Base-by-base conservation (phyloP, 2,888 invertebrate species). In the Campopleginae sp. region DNA sequence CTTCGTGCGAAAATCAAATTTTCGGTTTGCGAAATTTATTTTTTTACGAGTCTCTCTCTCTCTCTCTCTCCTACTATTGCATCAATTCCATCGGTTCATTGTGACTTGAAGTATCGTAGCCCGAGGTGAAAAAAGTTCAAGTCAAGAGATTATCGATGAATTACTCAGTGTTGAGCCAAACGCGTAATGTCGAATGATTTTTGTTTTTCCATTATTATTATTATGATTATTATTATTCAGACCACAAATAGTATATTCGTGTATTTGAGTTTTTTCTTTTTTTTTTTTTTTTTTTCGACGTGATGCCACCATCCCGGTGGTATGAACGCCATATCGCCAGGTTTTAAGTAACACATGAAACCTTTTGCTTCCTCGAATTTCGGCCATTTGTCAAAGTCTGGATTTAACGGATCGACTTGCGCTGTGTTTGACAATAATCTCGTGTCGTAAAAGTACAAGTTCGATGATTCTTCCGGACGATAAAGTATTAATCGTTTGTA, bases 241-340 rank as follows among this genome's bases (percentile, higher is more conserved):
- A n/a, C 51, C 31, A 63, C 27, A 4, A 63, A 33, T n/a, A n/a
- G n/a, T n/a, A n/a, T n/a, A n/a, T n/a, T n/a, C n/a, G n/a, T n/a
- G n/a, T 58, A 4, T 27, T 58, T 14, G 5, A 54, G 19, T 38
- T 6, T 17, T 7, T 51, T 19, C 4, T 70, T 71, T 72, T 10
- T 51, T n/a, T 63, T 77, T 51, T 61, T 33, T 44, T n/a, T 74
- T 81, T 66, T 23, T 71, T 87, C 96, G 6, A 99, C 98, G 94
- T 97, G 98, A 94, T 99, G 99, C 99, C 99, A 99, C 97, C 98
- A 98, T 92, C 97, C 97, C 3, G 97, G 97, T 17, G 99, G 99
- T 88, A 99, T 98, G 92, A 97, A 99, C 76, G 99, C 94, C 95
- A 98, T 97, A 90, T 99, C 98, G 0, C 99, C 99, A 0, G 97